Evolutionary conservation across 2,797 vertebrate species (phyloP).

Genomic region (Microcaecilia unicolor): DNA sequence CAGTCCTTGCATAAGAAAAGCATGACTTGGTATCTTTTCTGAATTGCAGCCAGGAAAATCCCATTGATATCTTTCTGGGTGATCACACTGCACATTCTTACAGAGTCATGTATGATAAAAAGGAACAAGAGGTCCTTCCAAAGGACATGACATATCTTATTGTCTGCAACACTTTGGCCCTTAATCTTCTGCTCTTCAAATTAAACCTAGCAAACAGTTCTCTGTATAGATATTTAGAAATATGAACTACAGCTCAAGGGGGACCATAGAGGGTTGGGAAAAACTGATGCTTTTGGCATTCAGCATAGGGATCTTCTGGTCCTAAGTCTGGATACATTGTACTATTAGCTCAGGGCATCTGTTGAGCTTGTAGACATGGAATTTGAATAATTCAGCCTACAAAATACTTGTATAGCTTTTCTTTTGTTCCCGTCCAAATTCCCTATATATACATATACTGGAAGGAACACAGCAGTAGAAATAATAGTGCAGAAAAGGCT

Average conservation of each 20-base stretch:
- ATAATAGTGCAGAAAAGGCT: no score
- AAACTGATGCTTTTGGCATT: neutral
- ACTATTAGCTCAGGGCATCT: no score
- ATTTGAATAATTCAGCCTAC: no score
- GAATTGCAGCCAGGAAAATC: constrained; percentile 28
- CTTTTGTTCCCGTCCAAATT: no score
- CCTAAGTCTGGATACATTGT: no score
- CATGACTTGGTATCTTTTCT: constrained; percentile 26
- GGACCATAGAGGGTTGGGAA: neutral
- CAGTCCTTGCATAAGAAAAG: constrained; percentile 22
- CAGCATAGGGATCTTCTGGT: neutral
- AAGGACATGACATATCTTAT: constrained; percentile 8
- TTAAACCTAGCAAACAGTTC: neutral
- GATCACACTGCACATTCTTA: constrained; percentile 34
- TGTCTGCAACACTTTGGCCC: constrained; percentile 9
- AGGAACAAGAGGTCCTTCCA: constrained; percentile 8
- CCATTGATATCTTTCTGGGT: constrained; percentile 9
- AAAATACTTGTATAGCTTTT: no score
- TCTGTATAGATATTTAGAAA: neutral
- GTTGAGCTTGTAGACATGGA: no score
- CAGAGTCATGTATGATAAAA: constrained; percentile 21
- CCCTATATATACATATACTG: no score
- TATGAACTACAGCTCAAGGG: neutral
- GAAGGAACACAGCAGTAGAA: no score
- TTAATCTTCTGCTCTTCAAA: neutral